A percentile compares a stretch with the other conserved stretches of the same genome.
These are phyloP conservation scores for Caenorhabditis sp. DNA, from an alignment of 2,888 invertebrate genomes.

Conservation along the genomic window DNA sequence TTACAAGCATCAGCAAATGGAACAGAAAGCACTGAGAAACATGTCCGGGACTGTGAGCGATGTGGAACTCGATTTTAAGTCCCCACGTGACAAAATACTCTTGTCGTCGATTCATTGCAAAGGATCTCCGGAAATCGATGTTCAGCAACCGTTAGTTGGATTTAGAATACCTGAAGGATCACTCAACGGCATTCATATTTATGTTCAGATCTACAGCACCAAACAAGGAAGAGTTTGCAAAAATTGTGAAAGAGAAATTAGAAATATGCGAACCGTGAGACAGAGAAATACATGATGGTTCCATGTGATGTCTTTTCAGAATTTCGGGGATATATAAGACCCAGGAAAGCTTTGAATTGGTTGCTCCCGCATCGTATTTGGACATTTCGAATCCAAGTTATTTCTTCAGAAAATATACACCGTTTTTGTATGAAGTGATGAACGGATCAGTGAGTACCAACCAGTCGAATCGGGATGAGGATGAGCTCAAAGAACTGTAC, in stretches of 20 bases:
- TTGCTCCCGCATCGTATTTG: too few relatives aligned
- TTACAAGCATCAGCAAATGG: constrained; percentile 4
- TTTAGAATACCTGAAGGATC: too few relatives aligned
- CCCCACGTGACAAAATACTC: not conserved
- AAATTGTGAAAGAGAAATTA: not conserved
- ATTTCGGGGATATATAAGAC: constrained; percentile 22
- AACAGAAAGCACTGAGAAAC: constrained; percentile 1
- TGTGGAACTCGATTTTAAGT: constrained; percentile 7
- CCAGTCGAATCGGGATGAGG: too few relatives aligned
- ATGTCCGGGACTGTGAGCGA: not conserved
- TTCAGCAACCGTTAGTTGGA: constrained; percentile 17
- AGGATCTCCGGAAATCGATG: not conserved
- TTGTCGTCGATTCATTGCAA: constrained; percentile 8
- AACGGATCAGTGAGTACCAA: too few relatives aligned
- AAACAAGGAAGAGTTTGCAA: not conserved
- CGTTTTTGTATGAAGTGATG: constrained; percentile 29
- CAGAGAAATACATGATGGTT: not conserved
- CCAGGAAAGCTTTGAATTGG: constrained; percentile 19
- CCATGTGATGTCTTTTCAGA: not conserved
- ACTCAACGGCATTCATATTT: too few relatives aligned
- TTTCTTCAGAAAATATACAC: too few relatives aligned
- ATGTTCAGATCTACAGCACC: too few relatives aligned
- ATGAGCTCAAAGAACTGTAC: constrained; percentile 7
- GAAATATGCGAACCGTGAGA: constrained; percentile 23
- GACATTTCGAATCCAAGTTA: too few relatives aligned